Base-by-base conservation (phyloP, 2,888 invertebrate genomes). In the Phengaris alcon region DNA sequence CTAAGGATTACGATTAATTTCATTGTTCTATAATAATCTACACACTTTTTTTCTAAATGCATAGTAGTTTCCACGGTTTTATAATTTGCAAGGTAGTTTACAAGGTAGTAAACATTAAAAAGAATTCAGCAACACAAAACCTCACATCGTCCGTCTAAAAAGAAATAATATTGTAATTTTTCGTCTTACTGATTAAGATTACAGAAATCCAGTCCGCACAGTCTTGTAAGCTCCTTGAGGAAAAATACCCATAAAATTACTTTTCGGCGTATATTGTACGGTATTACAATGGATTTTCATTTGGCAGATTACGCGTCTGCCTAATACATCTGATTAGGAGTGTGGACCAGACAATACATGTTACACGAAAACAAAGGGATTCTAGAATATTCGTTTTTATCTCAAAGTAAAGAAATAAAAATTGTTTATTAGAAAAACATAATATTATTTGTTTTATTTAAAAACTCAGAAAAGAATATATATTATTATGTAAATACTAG, bases 161-260 rank as follows among this genome's bases (percentile, higher is more conserved):
- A 69, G 59, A 35, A 77, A 77, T 76, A 74, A 69, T 46, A 55
- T 68, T 74, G 76, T 73, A 59, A 76, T 76, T 76, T 77, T 77
- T 75, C 74, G 75, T 77, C 76, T 76, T 78, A 79, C 79, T 79
- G 22, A 22, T 22, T 22, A 79, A 77, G 79, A 80, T 79, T 78
- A 78, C 75, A 78, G 78, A 80, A 79, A 77, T 79, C 79, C 77
- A 75, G 77, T 69, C 77, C 77, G 76, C 52, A 74, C 76, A 77
- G 77, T 78, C 78, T 77, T 77, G 76, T 81, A 80, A 81, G 81
- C 80, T 78, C 70, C 79, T 80, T 79, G 76, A 75, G 72, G 78
- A 77, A 79, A 77, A 72, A 72, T 72, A 35, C 12, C 72, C 54
- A 72, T 52, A 52, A 72, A 72, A 72, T 54, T 72, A 72, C 52